A percentile compares a stretch with the other conserved stretches of the same genome.
Evolutionary conservation across 2,113 vertebrate genomes (phyloP).

Genomic region (Gambusia holbrooki): DNA sequence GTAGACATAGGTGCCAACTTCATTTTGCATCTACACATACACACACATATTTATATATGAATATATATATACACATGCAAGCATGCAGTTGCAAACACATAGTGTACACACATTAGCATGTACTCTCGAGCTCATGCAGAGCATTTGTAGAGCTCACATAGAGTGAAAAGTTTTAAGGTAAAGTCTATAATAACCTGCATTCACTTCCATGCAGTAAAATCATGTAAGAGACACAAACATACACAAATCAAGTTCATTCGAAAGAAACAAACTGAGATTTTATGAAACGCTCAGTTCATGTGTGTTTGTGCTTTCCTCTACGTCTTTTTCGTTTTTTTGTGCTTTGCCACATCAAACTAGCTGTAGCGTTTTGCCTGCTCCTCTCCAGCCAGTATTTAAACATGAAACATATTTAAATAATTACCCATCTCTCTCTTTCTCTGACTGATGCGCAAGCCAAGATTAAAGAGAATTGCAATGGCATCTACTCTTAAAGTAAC

Average conservation of each 20-base stretch:
- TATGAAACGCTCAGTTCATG: constrained; percentile 37
- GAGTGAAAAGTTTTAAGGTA: constrained; percentile 44
- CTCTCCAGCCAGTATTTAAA: constrained; percentile 75
- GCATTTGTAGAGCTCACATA: constrained; percentile 38
- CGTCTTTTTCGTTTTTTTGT: constrained; percentile 65
- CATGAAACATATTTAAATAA: constrained; percentile 77
- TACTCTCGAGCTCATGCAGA: constrained; percentile 36
- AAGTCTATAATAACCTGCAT: constrained; percentile 56
- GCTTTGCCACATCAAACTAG: constrained; percentile 72
- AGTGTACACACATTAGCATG: constrained; percentile 52
- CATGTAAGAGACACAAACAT: constrained; percentile 25
- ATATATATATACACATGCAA: constrained; percentile 12
- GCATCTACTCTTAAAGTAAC: constrained; percentile 68
- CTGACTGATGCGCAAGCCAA: constrained; percentile 62
- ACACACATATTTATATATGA: constrained; percentile 13
- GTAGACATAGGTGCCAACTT: constrained; percentile 39
- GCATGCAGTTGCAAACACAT: constrained; percentile 8
- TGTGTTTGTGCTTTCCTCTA: constrained; percentile 59
- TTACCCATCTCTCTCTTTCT: constrained; percentile 61
- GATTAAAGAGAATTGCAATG: constrained; percentile 72
- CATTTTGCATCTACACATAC: constrained; percentile 14
- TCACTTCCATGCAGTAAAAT: constrained; percentile 52
- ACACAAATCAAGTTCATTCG: constrained; percentile 31
- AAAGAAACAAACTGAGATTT: constrained; percentile 23
- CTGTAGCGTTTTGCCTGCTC: constrained; percentile 81